Evolutionary conservation across 2,113 vertebrate genomes (phyloP), one percentile per base, ranked within the genome.

Genomic region (Asarcornis scutulata): DNA sequence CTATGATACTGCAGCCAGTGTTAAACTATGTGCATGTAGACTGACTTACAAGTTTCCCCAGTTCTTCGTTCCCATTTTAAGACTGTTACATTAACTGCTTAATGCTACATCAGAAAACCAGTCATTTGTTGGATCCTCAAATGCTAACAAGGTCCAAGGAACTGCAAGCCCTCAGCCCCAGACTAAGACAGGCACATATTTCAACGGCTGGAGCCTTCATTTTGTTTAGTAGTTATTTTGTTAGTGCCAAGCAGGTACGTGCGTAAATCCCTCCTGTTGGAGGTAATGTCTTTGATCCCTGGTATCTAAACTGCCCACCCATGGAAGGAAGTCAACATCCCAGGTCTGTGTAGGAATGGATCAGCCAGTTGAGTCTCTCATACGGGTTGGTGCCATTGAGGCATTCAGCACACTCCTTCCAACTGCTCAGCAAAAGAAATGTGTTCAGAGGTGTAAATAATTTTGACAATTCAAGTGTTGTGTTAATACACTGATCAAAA

Each of bases 401-500:
- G 71, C 40, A 42, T 67, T 88, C 48, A 81, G 71, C 48, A 64
- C 11, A 13, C 55, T 91, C 58, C 88, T 83, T 95, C 86, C 52
- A 86, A 78, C 66, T 5, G 83, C 93, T 83, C 93, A 88, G 90
- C 90, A 95, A 96, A 95, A 97, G 83, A 73, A 89, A 92, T 40
- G 26, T 92, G 77, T 88, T 95, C 82, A 69, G 68, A 88, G 53
- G 83, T 86, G 76, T 86, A 93, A 96, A 96, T 71, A 40, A 96
- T 86, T 96, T 96, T 94, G 92, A 95, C 90, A 93, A 88, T 90
- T 91, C 59, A 82, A 93, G 66, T 69, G 88, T 62, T 87, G 58
- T 91, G 90, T 95, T 96, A 96, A 84, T 92, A 90, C 58, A 82
- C 76, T 88, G 83, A 96, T 90, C 76, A 93, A 95, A 95, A 94